These are phyloP conservation scores for Cryptus viduatorius DNA, from an alignment of 2,888 invertebrate species.

Conservation along the genomic window DNA sequence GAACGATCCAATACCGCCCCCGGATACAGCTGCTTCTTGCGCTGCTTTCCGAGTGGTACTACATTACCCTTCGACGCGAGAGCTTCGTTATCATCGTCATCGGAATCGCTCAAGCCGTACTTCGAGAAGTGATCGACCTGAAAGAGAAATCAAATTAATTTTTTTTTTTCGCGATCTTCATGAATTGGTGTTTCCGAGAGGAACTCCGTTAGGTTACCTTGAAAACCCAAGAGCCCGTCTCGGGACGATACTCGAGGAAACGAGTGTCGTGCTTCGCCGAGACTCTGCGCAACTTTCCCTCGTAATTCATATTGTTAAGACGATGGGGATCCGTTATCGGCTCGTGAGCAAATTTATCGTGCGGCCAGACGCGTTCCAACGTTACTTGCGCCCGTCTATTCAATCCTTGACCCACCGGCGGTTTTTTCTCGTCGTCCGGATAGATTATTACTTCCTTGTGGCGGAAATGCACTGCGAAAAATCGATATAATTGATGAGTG, in stretches of 20 bases:
- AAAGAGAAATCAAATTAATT: conserved; percentile 53
- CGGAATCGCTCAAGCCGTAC: conserved; percentile 95
- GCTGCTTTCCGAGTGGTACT: conserved; percentile 3
- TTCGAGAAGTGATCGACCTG: conserved; percentile 97
- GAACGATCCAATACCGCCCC: not conserved
- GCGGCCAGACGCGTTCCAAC: conserved; percentile 97
- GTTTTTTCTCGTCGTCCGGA: conserved; percentile 95
- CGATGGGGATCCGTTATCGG: conserved; percentile 93
- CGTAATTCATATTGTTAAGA: conserved; percentile 93
- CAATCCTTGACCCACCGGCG: conserved; percentile 93
- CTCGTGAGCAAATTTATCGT: conserved; percentile 92
- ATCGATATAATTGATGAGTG: not conserved
- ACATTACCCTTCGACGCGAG: conserved; percentile 14
- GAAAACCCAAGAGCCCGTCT: conserved; percentile 99
- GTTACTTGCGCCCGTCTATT: conserved; percentile 97
- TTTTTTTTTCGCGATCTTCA: not conserved
- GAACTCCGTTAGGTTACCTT: conserved; percentile 86
- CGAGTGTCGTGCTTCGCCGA: conserved; percentile 95
- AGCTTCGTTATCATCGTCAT: conserved; percentile 90
- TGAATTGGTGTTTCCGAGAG: not conserved
- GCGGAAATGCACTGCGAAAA: conserved; percentile 92
- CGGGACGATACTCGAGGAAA: conserved; percentile 97
- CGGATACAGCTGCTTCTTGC: conserved; percentile 20
- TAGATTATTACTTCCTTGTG: conserved; percentile 98
- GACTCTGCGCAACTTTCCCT: conserved; percentile 92